These are phyloP conservation scores for Hypanus sabinus DNA, from an alignment of 2,113 vertebrate genomes.

Conservation along the genomic window DNA sequence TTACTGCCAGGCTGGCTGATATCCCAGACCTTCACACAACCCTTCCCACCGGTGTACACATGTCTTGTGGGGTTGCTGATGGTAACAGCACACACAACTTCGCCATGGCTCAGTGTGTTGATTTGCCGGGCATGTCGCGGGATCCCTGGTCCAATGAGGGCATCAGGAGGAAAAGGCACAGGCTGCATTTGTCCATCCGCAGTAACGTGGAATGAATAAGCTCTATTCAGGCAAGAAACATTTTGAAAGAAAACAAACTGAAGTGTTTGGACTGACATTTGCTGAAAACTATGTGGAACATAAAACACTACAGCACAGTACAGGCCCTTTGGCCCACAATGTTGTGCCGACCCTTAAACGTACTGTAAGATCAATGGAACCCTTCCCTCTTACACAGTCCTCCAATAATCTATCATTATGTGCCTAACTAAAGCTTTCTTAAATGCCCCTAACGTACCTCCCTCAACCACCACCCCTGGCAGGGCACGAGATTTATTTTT, in stretches of 20 bases:
- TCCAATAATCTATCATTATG: no score
- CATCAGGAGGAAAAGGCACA: constrained; percentile 83
- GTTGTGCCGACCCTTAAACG: no score
- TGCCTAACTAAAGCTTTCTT: no score
- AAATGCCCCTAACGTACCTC: no score
- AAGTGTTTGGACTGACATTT: constrained; percentile 12
- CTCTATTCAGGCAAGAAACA: constrained; percentile 40
- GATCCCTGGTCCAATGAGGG: constrained; percentile 83
- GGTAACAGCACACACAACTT: constrained; percentile 87
- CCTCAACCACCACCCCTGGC: no score
- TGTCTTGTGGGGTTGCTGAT: constrained; percentile 90
- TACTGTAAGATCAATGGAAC: no score
- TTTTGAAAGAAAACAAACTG: constrained; percentile 39
- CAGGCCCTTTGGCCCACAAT: no score
- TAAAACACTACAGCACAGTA: no score
- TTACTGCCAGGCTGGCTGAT: constrained; percentile 92
- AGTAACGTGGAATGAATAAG: constrained; percentile 82
- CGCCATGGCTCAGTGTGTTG: constrained; percentile 86
- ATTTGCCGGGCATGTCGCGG: constrained; percentile 87
- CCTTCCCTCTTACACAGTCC: no score
- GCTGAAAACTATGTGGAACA: background rate
- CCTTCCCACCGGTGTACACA: constrained; percentile 87
- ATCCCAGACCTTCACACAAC: constrained; percentile 93
- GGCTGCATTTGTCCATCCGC: constrained; percentile 92
- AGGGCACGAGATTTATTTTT: background rate